phyloP scores from a whole-genome alignment of 2,113 vertebrate species.

The Rattus norvegicus region DNA sequence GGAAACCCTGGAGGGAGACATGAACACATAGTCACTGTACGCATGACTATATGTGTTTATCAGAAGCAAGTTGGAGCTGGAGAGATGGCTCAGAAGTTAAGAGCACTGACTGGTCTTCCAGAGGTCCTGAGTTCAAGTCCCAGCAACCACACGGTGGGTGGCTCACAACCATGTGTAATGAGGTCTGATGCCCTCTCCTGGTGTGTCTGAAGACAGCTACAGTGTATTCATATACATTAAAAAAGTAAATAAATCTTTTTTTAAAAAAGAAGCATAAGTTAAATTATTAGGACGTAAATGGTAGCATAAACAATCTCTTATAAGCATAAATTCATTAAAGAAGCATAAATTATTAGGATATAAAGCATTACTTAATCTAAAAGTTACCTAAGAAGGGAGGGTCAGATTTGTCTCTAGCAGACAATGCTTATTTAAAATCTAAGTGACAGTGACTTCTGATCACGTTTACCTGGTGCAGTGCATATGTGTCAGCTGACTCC shows the following conservation, averaged over 20 bases:
- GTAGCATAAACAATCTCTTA: not conserved
- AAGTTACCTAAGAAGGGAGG: not conserved
- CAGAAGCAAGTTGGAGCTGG: not conserved
- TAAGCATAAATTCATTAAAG: not conserved
- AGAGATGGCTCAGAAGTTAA: too few relatives aligned
- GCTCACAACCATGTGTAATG: too few relatives aligned
- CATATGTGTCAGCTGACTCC: conserved; percentile 80
- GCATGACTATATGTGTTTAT: not conserved
- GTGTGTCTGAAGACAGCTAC: too few relatives aligned
- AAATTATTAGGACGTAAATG: not conserved
- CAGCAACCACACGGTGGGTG: too few relatives aligned
- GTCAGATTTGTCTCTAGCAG: too few relatives aligned
- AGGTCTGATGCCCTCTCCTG: too few relatives aligned
- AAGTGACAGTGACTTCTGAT: conserved; percentile 31
- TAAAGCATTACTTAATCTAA: conserved; percentile 8
- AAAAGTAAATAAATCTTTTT: too few relatives aligned
- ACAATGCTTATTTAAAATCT: conserved; percentile 11
- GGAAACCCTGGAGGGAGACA: not conserved
- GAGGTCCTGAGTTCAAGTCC: too few relatives aligned
- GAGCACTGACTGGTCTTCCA: too few relatives aligned
- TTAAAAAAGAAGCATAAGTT: not conserved
- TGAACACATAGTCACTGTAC: too few relatives aligned
- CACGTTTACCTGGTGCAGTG: conserved; percentile 86
- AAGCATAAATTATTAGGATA: not conserved
- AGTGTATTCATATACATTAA: too few relatives aligned